A percentile compares a stretch with the other conserved stretches of the same genome.
Conservation (phyloP, 2,113 vertebrate species). For the Oncorhynchus gorbuscha region DNA sequence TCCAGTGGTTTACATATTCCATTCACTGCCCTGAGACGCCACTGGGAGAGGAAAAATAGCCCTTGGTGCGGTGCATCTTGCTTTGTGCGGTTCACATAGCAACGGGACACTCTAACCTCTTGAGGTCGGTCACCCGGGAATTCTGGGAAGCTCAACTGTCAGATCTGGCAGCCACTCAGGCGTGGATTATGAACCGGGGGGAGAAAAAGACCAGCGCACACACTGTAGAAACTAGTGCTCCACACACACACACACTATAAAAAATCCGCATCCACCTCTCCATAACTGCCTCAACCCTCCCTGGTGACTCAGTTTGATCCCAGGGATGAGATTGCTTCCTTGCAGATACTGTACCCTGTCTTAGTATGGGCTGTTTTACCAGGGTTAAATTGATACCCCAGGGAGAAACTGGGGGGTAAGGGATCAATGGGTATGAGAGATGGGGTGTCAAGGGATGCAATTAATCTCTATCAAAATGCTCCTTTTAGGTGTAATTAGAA, state of each 20-base stretch:
- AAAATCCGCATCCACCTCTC: slow-evolving; percentile 12
- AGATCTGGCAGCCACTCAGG: slow-evolving; percentile 64
- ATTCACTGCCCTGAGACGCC: slow-evolving; percentile 18
- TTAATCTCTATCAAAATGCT: slow-evolving; percentile 63
- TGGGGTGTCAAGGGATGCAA: slow-evolving; percentile 58
- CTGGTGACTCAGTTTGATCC: slow-evolving; percentile 35
- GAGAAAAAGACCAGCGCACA: slow-evolving; percentile 37
- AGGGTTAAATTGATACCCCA: slow-evolving; percentile 64
- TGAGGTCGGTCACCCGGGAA: slow-evolving; percentile 53
- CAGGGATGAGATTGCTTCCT: slow-evolving; percentile 22
- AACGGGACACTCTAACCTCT: slow-evolving; percentile 62
- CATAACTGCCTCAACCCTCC: slow-evolving; percentile 35
- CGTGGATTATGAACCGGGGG: slow-evolving; percentile 30
- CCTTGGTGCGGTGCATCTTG: slow-evolving; percentile 21
- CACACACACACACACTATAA: background rate
- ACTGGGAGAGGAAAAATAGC: slow-evolving; percentile 3
- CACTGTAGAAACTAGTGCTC: slow-evolving; percentile 17
- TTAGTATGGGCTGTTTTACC: slow-evolving; percentile 28
- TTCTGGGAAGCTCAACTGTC: slow-evolving; percentile 66
- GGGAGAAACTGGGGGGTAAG: slow-evolving; percentile 30
- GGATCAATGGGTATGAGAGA: background rate
- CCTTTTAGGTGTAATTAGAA: slow-evolving; percentile 64
- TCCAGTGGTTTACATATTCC: slow-evolving; percentile 9
- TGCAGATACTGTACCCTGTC: slow-evolving; percentile 32
- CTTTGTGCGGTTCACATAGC: slow-evolving; percentile 66